Conservation (phyloP, 2,797 vertebrate genomes). For the Bradypus variegatus region DNA sequence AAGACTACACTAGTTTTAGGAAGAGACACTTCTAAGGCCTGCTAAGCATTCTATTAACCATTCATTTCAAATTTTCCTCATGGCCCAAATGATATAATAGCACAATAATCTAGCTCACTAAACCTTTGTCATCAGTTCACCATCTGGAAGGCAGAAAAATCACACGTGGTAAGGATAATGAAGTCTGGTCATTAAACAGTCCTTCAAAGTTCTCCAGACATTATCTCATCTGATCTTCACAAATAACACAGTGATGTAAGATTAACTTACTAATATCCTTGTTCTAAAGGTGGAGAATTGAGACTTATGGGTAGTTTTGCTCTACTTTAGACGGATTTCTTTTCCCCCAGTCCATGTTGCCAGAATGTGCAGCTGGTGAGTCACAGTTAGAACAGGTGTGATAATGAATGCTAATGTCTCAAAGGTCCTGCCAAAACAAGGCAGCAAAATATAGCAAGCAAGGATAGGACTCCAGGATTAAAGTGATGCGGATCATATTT, state of each 20-base stretch:
- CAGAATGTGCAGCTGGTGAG: neutral
- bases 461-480: neutral
- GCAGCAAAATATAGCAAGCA: neutral
- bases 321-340: neutral
- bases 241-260: neutral
- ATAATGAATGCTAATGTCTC: fast-evolving
- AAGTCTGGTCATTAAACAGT: neutral
- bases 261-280: neutral
- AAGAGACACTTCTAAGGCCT: neutral
- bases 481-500: neutral
- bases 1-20: neutral
- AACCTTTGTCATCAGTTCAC: neutral
- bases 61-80: neutral
- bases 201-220: neutral
- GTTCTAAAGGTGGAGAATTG: neutral
- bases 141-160: neutral
- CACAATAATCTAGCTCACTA: neutral
- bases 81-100: neutral
- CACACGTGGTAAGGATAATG: neutral
- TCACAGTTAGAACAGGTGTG: neutral
- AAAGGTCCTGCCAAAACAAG: neutral
- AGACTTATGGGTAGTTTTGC: neutral
- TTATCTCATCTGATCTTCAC: neutral
- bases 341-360: no score
- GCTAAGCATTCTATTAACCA: neutral